phyloP scores from a whole-genome alignment of 2,888 invertebrate genomes.

The Coleophora deauratella region DNA sequence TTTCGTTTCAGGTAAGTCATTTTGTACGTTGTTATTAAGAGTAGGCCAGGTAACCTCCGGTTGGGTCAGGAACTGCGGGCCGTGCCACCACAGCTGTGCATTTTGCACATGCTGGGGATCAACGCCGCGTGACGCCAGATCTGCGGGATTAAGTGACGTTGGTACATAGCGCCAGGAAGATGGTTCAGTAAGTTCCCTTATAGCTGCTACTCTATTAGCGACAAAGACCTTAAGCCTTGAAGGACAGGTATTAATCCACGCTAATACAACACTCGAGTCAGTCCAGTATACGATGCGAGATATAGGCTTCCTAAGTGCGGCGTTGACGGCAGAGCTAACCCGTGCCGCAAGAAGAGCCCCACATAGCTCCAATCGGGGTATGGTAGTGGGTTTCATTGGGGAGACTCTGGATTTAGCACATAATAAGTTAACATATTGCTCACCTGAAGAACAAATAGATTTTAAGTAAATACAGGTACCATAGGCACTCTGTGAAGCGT shows the following conservation, averaged over 20 bases:
- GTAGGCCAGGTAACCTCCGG: not conserved
- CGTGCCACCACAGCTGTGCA: slow-evolving; percentile 2
- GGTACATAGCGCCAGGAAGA: slow-evolving; percentile 2
- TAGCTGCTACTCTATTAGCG: slow-evolving; percentile 3
- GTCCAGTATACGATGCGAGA: slow-evolving; percentile 1
- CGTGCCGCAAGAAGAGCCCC: slow-evolving; percentile 5
- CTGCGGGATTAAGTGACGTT: slow-evolving; percentile 1
- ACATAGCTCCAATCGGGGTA: slow-evolving; percentile 8
- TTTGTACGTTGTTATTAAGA: not conserved
- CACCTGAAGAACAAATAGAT: not conserved
- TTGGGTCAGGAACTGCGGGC: not conserved
- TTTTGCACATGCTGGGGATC: not conserved
- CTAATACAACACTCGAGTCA: slow-evolving; percentile 4
- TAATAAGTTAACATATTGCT: not conserved
- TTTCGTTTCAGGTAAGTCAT: slow-evolving; percentile 1
- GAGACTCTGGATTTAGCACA: slow-evolving; percentile 7
- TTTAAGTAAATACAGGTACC: slow-evolving; percentile 6
- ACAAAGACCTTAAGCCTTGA: slow-evolving; percentile 3
- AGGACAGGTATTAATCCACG: slow-evolving; percentile 1
- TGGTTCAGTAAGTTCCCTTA: not conserved
- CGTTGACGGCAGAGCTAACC: not conserved
- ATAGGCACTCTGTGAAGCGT: slow-evolving; percentile 3
- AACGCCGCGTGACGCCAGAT: slow-evolving; percentile 2
- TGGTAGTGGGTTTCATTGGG: slow-evolving; percentile 6
- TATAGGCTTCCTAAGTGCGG: slow-evolving; percentile 1